Evolutionary conservation across 1,140 invertebrate genomes (phyloP), one percentile per base, ranked within the genome.

Genomic region (Drosophila ogumai): DNA sequence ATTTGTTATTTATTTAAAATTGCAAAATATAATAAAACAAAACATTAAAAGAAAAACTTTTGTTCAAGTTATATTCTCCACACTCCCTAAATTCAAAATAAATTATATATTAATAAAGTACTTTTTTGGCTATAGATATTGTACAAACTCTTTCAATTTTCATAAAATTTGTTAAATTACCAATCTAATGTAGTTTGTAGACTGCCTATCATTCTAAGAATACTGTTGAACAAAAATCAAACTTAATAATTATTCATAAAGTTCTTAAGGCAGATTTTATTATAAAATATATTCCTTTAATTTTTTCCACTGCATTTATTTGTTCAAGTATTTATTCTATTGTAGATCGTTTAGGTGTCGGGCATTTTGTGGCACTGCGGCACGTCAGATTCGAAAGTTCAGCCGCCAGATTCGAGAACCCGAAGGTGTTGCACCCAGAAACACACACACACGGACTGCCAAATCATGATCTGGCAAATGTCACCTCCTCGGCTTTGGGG

Each of bases 351-450:
- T 55, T 69, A 82, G 69, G 79, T 86, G 82, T 86, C 66, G 85
- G 47, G 13, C 34, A 75, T 69, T 81, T 85, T 80, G 81, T 84
- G 74, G 81, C 76, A 80, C 54, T 63, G 65, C 55, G 46, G 63
- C 82, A 88, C 79, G 84, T 74, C 49, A 79, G 84, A 73, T 82
- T 88, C 72, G 80, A 87, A 87, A 87, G 79, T 88, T 87, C 82
- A 87, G 63, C 72, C 50, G 34, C 54, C 38, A 54, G 47, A 46
- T 38, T 38, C 32, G 25, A 61, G 47, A 52, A 52, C 40, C 25
- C 31, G 17, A 55, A 82, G 49, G 60, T 65, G 79, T 75, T 69
- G 78, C 71, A 56, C 57, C 61, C 25, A 63, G 32, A 75, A 69
- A 61, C 38, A 46, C 25, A 19, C 28, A 13, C 19, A 65, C 36